phyloP scores from a whole-genome alignment of 1,140 invertebrate genomes.

The Magallana gigas region DNA sequence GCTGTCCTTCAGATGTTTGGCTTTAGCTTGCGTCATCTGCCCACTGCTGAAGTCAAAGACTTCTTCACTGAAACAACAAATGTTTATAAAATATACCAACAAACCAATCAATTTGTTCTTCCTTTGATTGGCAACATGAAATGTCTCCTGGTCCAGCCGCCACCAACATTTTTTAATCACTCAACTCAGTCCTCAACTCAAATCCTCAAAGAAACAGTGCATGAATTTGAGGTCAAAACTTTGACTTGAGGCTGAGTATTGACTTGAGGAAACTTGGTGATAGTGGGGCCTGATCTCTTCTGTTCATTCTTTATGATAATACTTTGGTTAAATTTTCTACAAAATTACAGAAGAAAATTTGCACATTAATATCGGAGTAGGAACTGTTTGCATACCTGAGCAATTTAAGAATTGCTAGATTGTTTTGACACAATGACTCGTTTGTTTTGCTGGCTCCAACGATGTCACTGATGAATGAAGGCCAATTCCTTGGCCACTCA shows the following conservation, averaged over 20 bases:
- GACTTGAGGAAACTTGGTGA: no score
- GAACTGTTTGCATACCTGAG: constrained; percentile 82
- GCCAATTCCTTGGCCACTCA: constrained; percentile 99
- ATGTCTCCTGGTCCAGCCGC: no score
- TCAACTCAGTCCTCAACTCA: no score
- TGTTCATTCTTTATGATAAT: no score
- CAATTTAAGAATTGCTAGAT: constrained; percentile 98
- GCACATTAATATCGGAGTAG: neutral
- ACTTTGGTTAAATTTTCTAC: no score
- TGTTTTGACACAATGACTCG: constrained; percentile 99
- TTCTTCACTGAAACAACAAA: constrained; percentile 88
- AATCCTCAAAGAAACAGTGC: no score
- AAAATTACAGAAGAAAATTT: neutral
- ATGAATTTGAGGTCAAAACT: no score
- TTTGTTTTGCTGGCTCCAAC: constrained; percentile 99
- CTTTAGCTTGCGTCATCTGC: constrained; percentile 99
- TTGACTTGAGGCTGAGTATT: no score
- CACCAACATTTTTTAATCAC: no score
- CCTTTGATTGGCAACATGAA: no score
- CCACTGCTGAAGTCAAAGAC: constrained; percentile 99
- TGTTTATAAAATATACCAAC: neutral
- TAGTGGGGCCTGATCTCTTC: no score
- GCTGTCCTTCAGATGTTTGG: constrained; percentile 99
- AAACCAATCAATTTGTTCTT: no score
- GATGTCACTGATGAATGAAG: constrained; percentile 99